phyloP scores from a whole-genome alignment of 2,888 invertebrate species.

The Andrena camellia region DNA sequence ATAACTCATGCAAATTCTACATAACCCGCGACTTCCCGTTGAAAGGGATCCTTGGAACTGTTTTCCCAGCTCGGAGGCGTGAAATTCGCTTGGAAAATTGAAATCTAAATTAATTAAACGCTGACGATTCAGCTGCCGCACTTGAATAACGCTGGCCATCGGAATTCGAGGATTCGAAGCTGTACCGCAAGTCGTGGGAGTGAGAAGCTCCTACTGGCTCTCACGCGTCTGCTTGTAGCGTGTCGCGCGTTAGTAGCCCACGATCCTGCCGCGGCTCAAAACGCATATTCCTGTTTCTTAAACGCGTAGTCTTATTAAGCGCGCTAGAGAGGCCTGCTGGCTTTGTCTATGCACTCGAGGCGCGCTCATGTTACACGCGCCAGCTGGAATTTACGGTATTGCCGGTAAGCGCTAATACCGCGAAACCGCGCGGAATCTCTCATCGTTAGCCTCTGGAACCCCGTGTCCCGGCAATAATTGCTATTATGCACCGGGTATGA shows the following conservation, averaged over 20 bases:
- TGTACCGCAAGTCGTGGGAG: slow-evolving; percentile 52
- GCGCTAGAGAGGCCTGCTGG: neutral
- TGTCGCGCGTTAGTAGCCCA: slow-evolving; percentile 7
- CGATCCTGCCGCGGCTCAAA: neutral
- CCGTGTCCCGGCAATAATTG: slow-evolving; percentile 18
- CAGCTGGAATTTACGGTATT: slow-evolving; percentile 41
- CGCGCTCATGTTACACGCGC: slow-evolving; percentile 32
- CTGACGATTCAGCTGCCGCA: too few relatives aligned
- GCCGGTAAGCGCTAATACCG: slow-evolving; percentile 13
- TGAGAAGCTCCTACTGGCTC: slow-evolving; percentile 40
- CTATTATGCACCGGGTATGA: slow-evolving; percentile 19
- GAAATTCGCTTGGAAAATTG: too few relatives aligned
- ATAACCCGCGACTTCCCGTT: too few relatives aligned
- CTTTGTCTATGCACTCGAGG: slow-evolving; percentile 4
- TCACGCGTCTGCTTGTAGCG: slow-evolving; percentile 5
- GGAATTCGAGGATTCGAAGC: neutral
- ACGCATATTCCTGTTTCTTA: slow-evolving; percentile 7
- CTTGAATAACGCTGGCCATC: too few relatives aligned
- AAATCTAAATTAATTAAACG: too few relatives aligned
- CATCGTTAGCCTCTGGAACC: slow-evolving; percentile 33
- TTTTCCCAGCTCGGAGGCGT: too few relatives aligned
- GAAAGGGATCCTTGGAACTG: too few relatives aligned
- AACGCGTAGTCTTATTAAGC: slow-evolving; percentile 27
- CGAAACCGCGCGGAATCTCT: slow-evolving; percentile 34
- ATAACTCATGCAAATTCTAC: too few relatives aligned